Conservation (phyloP, 2,113 vertebrate genomes). For the Uria aalge region DNA sequence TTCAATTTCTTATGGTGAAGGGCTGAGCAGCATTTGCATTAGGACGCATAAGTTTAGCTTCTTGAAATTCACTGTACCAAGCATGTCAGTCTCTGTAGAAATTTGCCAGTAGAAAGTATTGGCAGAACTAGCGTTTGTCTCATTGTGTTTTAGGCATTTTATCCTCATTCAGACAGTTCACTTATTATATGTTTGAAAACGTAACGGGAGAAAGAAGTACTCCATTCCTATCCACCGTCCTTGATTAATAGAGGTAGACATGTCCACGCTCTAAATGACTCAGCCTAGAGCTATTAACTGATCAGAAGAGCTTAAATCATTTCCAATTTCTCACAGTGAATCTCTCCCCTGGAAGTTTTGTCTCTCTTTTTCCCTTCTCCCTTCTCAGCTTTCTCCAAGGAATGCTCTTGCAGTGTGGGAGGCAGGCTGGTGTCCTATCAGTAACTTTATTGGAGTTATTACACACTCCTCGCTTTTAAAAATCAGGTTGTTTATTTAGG, state of each 20-base stretch:
- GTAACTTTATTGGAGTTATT: slow-evolving; percentile 2
- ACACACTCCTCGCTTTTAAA: slow-evolving; percentile 27
- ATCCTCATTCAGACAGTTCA: background rate
- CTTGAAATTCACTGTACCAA: background rate
- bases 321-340: background rate
- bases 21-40: background rate
- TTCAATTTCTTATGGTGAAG: background rate
- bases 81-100: background rate
- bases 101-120: background rate
- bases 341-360: background rate
- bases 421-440: background rate
- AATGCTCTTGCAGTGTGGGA: slow-evolving; percentile 32
- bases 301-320: slow-evolving; percentile 11
- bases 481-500: slow-evolving; percentile 49
- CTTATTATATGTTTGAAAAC: background rate
- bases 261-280: background rate
- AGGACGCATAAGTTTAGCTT: background rate
- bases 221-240: background rate
- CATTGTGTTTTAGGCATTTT: background rate
- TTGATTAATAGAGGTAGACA: slow-evolving; percentile 2
- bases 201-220: background rate
- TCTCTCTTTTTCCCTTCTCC: background rate
- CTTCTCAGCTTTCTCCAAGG: slow-evolving; percentile 5
- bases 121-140: background rate
- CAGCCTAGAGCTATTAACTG: slow-evolving; percentile 16